These are phyloP conservation scores for Adrianichthys oophorus DNA, from an alignment of 2,797 vertebrate species.

Conservation along the genomic window DNA sequence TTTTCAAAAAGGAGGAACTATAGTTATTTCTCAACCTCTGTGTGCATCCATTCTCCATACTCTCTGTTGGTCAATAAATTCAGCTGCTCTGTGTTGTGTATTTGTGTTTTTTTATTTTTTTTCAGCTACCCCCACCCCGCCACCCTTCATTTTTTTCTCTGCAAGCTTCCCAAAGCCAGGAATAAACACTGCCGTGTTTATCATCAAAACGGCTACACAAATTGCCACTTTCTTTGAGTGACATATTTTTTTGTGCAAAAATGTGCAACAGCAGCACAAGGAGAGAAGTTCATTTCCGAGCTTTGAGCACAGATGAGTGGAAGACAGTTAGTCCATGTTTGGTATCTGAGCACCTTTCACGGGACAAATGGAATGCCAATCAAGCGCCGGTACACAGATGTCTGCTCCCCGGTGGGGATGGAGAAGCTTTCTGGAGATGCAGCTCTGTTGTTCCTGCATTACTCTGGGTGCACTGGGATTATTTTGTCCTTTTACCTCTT, in stretches of 20 bases:
- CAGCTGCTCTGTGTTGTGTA: not conserved
- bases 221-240: slow-evolving; percentile 72
- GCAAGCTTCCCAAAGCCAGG: slow-evolving; percentile 33
- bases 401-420: slow-evolving; percentile 47
- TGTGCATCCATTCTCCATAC: slow-evolving; percentile 19
- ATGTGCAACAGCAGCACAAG: slow-evolving; percentile 21
- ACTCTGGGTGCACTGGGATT: slow-evolving; percentile 76
- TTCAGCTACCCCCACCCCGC: not conserved
- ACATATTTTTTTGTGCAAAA: slow-evolving; percentile 65
- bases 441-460: slow-evolving; percentile 68
- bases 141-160: slow-evolving; percentile 15
- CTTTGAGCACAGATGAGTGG: slow-evolving; percentile 70
- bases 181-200: slow-evolving; percentile 62
- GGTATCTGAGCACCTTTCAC: slow-evolving; percentile 79
- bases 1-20: slow-evolving; percentile 64
- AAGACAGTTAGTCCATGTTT: slow-evolving; percentile 74
- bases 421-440: slow-evolving; percentile 70
- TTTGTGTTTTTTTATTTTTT: no score
- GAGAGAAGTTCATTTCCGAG: slow-evolving; percentile 66
- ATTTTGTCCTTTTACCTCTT: slow-evolving; percentile 72
- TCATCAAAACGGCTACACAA: slow-evolving; percentile 69
- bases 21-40: slow-evolving; percentile 33
- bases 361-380: slow-evolving; percentile 84
- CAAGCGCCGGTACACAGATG: slow-evolving; percentile 70
- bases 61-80: slow-evolving; percentile 16